Percentiles rank a stretch among this genome's conserved stretches.
Conservation (phyloP, 2,113 vertebrate species). For the Rutilus rutilus region DNA sequence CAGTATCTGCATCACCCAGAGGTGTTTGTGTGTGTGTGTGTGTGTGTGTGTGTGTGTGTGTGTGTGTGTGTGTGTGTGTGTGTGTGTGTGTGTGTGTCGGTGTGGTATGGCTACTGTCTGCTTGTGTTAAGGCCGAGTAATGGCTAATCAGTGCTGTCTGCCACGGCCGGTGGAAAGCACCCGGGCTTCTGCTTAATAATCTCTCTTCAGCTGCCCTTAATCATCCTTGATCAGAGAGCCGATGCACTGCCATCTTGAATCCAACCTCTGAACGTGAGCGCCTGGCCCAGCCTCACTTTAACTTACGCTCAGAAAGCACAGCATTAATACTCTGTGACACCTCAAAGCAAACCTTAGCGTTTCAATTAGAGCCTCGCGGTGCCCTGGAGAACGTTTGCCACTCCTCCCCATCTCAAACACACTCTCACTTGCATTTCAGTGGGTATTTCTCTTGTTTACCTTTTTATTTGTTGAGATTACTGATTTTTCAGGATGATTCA, state of each 20-base stretch:
- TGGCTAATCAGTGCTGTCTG: slow-evolving; percentile 56
- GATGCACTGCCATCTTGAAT: slow-evolving; percentile 75
- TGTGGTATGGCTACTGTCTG: slow-evolving; percentile 46
- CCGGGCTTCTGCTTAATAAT: slow-evolving; percentile 48
- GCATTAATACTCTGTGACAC: slow-evolving; percentile 70
- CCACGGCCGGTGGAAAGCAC: slow-evolving; percentile 55
- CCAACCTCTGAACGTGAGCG: slow-evolving; percentile 65
- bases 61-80: slow-evolving; percentile 17
- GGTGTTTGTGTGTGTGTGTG: background rate
- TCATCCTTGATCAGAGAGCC: slow-evolving; percentile 74
- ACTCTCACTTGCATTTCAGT: background rate
- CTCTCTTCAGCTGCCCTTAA: slow-evolving; percentile 64
- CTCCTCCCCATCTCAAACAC: slow-evolving; percentile 8
- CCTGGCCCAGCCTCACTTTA: slow-evolving; percentile 69
- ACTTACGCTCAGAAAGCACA: slow-evolving; percentile 64
- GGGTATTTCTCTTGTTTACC: background rate
- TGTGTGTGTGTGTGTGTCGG: slow-evolving; percentile 10
- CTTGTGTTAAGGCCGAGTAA: slow-evolving; percentile 33
- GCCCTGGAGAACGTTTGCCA: slow-evolving; percentile 4
- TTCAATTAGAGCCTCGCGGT: slow-evolving; percentile 68
- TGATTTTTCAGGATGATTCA: background rate
- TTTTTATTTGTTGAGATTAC: background rate
- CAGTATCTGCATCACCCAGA: slow-evolving; percentile 12
- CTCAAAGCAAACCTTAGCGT: slow-evolving; percentile 74
- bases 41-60: slow-evolving; percentile 35